A percentile compares a stretch with the other conserved stretches of the same genome.
phyloP scores from a whole-genome alignment of 2,888 invertebrate genomes.

The Alloplasta piceator region DNA sequence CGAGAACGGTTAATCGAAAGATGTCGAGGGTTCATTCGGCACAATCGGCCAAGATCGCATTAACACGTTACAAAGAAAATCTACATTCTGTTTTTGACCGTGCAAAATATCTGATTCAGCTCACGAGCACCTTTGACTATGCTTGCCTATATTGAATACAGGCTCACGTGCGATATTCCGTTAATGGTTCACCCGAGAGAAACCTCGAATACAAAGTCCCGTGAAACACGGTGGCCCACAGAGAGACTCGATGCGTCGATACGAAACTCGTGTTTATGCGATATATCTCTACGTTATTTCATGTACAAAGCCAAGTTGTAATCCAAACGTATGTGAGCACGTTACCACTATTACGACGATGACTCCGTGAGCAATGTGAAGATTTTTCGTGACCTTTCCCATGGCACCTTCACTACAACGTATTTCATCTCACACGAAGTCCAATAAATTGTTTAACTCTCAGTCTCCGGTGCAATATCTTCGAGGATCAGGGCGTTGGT shows the following conservation, averaged over 20 bases:
- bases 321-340: slow-evolving; percentile 18
- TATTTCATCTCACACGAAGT: slow-evolving; percentile 57
- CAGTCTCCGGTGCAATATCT: slow-evolving; percentile 46
- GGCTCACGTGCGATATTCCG: slow-evolving; percentile 57
- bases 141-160: slow-evolving; percentile 61
- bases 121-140: slow-evolving; percentile 6
- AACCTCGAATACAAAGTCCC: slow-evolving; percentile 62
- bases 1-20: neutral
- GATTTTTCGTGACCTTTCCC: slow-evolving; percentile 80
- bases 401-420: slow-evolving; percentile 70
- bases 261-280: neutral
- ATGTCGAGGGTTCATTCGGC: slow-evolving; percentile 27
- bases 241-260: neutral
- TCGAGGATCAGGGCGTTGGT: slow-evolving; percentile 28
- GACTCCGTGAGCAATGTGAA: slow-evolving; percentile 50
- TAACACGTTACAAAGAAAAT: neutral
- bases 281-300: slow-evolving; percentile 3
- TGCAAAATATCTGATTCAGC: neutral
- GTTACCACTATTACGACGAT: slow-evolving; percentile 26
- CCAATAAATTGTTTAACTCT: slow-evolving; percentile 62
- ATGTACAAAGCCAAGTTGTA: neutral
- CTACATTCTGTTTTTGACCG: neutral
- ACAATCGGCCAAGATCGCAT: neutral
- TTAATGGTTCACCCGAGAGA: slow-evolving; percentile 65
- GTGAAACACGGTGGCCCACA: neutral